Base-by-base conservation (phyloP, 2,888 invertebrate genomes). In the Protodeltote pygarga region DNA sequence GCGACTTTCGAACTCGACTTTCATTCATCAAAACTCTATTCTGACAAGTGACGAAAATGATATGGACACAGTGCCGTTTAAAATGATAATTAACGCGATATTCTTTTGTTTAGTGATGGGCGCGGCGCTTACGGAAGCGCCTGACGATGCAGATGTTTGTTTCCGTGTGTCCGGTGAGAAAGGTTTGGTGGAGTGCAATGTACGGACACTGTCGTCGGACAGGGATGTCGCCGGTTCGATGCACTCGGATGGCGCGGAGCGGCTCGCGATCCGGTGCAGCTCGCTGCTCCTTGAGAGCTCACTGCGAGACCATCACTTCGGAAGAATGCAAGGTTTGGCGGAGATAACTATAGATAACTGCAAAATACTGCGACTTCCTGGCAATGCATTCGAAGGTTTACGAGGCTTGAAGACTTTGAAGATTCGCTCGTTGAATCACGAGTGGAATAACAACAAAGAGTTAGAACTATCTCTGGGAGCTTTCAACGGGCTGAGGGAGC, bases 371-470 rank as follows among this genome's bases (percentile, higher is more conserved):
- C 94, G 95, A 32, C 92, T 97, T 55, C 95, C 96, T 6, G 93
- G 95, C 14, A 95, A 95, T 68, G 94, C 96, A 19, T 97, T 98
- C 81, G 95, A 95, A 64, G 97, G 97, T 0, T 88, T 98, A 11
- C 93, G 94, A 65, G 96, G 96, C 54, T 92, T 98, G 48, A 96
- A 96, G 81, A 94, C 95, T 53, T 92, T 98, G 38, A 93, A 94
- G 40, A 92, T 98, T 54, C 95, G 95, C 76, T 95, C 97, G 28
- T 94, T 94, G 85, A 97, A 97, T 83, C 93, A 94, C 40, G 95
- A 96, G 37, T 97, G 97, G 97, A 93, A 92, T 39, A 93, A 93
- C 46, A 93, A 93, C 31, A 95, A 95, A 76, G 94, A 94, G 58
- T 92, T 98, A 54, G 96, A 97, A 72, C 87, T 97, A 61, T 93